These are phyloP conservation scores for Larimichthys polyactis DNA, from an alignment of 2,113 vertebrate species.

Conservation along the genomic window DNA sequence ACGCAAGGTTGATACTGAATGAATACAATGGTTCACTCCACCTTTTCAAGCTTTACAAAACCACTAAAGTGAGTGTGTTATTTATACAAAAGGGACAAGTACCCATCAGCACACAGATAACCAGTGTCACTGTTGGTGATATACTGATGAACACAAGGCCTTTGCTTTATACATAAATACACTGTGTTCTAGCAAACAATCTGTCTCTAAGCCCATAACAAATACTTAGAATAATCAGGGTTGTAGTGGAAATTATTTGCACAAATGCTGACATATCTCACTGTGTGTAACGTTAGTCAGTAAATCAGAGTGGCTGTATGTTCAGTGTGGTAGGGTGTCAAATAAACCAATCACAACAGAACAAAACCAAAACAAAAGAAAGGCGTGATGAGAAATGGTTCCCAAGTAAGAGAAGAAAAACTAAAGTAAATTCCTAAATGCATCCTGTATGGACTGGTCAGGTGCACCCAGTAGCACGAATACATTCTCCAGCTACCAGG, in stretches of 20 bases:
- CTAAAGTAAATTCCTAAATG: neutral
- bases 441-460: neutral
- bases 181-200: neutral
- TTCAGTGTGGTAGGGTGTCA: neutral
- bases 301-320: neutral
- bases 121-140: neutral
- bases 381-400: neutral
- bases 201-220: neutral
- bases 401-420: neutral
- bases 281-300: neutral
- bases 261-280: too few species aligned
- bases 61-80: neutral
- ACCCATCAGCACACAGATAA: neutral
- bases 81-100: neutral
- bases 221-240: neutral
- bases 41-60: neutral
- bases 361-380: neutral
- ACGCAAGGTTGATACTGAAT: neutral
- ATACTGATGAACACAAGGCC: neutral
- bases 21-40: neutral
- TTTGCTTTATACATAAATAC: neutral
- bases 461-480: neutral
- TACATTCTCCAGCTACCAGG: neutral
- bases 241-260: neutral
- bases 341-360: neutral